Conservation (phyloP, 2,113 vertebrate species). For the Hiodon alosoides region DNA sequence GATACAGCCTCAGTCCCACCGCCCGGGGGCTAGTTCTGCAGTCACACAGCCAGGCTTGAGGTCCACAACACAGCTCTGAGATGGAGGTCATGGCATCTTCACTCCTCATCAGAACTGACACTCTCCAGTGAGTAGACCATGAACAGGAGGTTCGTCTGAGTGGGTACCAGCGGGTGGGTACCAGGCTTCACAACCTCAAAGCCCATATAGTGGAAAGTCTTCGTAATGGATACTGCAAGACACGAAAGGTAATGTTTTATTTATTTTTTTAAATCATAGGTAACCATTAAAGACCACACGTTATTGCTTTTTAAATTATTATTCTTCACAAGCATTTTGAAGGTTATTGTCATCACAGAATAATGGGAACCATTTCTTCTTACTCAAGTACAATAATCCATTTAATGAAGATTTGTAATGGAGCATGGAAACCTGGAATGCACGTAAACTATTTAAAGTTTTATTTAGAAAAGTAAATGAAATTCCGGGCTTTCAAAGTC, state of each 20-base stretch:
- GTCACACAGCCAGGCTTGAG: background rate
- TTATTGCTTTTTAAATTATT: too few species aligned
- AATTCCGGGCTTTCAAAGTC: background rate
- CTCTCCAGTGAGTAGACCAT: conserved; percentile 93
- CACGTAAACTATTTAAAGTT: too few species aligned
- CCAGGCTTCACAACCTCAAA: conserved; percentile 92
- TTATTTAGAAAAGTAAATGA: too few species aligned
- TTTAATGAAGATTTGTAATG: too few species aligned
- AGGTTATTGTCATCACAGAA: too few species aligned
- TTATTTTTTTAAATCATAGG: too few species aligned
- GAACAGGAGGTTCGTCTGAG: conserved; percentile 83
- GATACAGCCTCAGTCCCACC: conserved; percentile 10
- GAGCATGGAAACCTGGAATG: too few species aligned
- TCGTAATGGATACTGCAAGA: conserved; percentile 80
- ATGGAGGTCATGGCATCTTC: conserved; percentile 27
- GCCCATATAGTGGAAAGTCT: conserved; percentile 95
- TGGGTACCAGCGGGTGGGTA: conserved; percentile 75
- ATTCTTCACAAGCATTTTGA: too few species aligned
- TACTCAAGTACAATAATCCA: too few species aligned
- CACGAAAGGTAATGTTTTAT: conserved; percentile 17
- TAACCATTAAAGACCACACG: too few species aligned
- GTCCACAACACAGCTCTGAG: background rate
- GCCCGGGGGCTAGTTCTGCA: background rate
- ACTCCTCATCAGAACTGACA: conserved; percentile 89
- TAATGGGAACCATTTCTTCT: too few species aligned